phyloP scores from a whole-genome alignment of 2,888 invertebrate species.

The Acanthosepion pharaonis region DNA sequence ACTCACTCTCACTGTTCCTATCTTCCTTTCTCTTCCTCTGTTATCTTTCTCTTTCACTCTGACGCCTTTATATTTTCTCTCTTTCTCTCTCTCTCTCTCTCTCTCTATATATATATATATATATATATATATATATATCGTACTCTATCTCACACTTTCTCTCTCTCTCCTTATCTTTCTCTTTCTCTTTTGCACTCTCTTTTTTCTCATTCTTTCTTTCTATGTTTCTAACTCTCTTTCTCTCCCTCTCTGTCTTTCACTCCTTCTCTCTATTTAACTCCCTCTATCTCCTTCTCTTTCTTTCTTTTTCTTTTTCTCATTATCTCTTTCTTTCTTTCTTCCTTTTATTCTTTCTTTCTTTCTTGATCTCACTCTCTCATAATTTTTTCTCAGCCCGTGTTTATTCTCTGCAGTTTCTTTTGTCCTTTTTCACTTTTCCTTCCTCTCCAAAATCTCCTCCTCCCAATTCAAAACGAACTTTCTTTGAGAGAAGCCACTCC shows the following conservation, averaged over 20 bases:
- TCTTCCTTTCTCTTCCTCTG: neutral
- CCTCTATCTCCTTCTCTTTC: no score
- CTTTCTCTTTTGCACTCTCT: neutral
- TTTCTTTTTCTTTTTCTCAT: neutral
- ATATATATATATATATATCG: neutral
- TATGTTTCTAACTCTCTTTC: neutral
- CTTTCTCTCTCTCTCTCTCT: neutral
- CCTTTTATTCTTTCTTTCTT: neutral
- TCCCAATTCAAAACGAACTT: neutral
- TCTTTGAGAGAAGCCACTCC: neutral
- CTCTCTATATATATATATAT: neutral
- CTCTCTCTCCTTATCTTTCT: neutral
- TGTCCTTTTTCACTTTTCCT: neutral
- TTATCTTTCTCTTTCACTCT: neutral
- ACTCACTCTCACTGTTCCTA: no score
- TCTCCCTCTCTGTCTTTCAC: neutral
- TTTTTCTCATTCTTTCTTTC: neutral
- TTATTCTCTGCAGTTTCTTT: neutral
- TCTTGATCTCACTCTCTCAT: neutral
- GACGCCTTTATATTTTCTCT: neutral
- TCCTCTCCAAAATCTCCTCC: neutral
- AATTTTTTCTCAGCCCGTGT: no score
- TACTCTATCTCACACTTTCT: neutral
- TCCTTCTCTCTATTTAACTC: neutral
- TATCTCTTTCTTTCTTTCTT: neutral